These are phyloP conservation scores for Drosophila persimilis DNA, from an alignment of 1,140 invertebrate genomes.

Conservation along the genomic window DNA sequence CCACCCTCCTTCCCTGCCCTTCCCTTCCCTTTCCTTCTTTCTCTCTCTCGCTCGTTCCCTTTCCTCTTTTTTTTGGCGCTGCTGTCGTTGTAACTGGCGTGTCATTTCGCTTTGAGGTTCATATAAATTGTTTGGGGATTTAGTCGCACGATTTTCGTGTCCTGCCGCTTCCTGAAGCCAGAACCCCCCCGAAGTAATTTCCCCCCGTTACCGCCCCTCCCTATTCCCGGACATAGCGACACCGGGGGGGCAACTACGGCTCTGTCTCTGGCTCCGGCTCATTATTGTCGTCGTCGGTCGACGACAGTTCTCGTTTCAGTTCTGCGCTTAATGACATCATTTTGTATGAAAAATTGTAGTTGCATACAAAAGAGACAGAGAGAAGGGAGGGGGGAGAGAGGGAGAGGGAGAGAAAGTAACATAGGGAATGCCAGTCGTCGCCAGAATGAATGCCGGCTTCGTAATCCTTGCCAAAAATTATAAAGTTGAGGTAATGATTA, in stretches of 20 bases:
- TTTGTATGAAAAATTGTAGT: conserved; percentile 74
- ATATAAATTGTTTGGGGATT: conserved; percentile 79
- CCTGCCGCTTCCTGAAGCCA: conserved; percentile 1
- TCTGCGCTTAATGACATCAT: conserved; percentile 79
- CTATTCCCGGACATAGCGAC: conserved; percentile 20
- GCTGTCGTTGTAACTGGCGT: conserved; percentile 30
- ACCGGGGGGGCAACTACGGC: background rate
- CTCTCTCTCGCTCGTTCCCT: conserved; percentile 9
- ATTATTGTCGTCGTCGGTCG: conserved; percentile 63
- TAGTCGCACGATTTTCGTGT: conserved; percentile 58
- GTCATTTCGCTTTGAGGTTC: conserved; percentile 55
- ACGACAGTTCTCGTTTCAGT: conserved; percentile 55
- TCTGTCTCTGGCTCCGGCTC: conserved; percentile 30
- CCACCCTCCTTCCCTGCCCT: conserved; percentile 13
- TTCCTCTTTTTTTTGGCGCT: conserved; percentile 7
- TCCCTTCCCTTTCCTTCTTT: conserved; percentile 1
- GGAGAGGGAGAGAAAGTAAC: background rate
- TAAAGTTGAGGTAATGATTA: conserved; percentile 76
- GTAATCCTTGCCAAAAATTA: conserved; percentile 70
- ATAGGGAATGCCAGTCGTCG: too few relatives aligned
- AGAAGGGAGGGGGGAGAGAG: background rate
- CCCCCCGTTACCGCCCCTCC: background rate
- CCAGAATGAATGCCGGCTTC: background rate
- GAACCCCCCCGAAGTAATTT: background rate
- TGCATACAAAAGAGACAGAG: conserved; percentile 39